Base-by-base conservation (phyloP, 2,113 vertebrate genomes). In the Triplophysa rosa region DNA sequence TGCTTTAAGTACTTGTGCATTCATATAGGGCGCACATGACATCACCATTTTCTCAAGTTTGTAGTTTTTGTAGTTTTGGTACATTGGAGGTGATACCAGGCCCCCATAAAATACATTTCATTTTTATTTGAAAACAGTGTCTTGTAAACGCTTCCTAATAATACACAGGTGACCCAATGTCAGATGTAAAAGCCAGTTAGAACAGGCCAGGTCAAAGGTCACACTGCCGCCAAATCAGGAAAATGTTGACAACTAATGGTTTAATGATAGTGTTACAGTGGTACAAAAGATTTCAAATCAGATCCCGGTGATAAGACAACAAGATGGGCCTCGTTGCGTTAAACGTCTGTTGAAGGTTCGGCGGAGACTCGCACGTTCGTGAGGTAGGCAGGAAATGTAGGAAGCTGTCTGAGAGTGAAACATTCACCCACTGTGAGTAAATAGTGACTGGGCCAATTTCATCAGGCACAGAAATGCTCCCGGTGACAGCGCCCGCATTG, bases 401-500 rank as follows among this genome's bases (percentile, higher is more conserved):
- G 61, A 67, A 78, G 80, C 16, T 54, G 71, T 52, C 54, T 77
- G 52, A 67, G 84, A 77, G 61, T 68, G 72, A 58, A 67, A 65
- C 81, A 81, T 84, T 85, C 73, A 63, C 84, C 79, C 37, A 74
- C 75, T 65, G 81, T 66, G 80, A 77, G 81, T 82, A 82, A 87
- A 86, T 92, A 87, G 82, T 85, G 85, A 87, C 85, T 86, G 82
- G 85, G 83, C 88, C 88, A 85, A 88, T 88, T 90, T 90, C 79
- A 85, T 87, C 85, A 89, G 89, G 90, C 89, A 87, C 87, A 82
- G 79, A 79, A 74, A 85, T 77, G 77, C 83, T 86, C 89, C 90
- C 89, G 87, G 87, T 92, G 93, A 92, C 92, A 92, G 91, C 89
- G 88, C 86, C 14, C 80, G 87, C 88, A 91, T 94, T 93, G 92